phyloP scores from a whole-genome alignment of 1,140 invertebrate genomes.

The Chionoecetes opilio region DNA sequence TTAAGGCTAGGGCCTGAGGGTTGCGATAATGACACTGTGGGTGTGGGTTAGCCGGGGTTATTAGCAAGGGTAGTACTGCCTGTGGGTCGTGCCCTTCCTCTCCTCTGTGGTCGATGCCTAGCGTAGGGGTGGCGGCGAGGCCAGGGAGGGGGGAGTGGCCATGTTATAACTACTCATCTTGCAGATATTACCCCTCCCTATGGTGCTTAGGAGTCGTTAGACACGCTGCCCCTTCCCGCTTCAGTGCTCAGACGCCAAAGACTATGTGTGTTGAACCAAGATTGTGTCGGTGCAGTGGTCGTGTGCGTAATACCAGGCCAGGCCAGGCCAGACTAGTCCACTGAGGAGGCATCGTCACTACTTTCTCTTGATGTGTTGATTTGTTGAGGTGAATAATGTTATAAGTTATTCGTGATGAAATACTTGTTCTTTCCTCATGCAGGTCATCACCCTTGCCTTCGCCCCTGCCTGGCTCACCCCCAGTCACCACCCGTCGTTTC shows the following conservation, averaged over 20 bases:
- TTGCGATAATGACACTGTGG: slow-evolving; percentile 28
- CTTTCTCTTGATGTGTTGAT: neutral
- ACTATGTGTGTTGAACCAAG: neutral
- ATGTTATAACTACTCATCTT: slow-evolving; percentile 5
- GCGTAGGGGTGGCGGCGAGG: neutral
- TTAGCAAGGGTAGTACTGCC: slow-evolving; percentile 14
- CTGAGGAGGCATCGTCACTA: too few relatives aligned
- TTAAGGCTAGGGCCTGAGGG: neutral
- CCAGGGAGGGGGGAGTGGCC: neutral
- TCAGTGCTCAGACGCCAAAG: neutral
- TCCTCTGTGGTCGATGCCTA: slow-evolving; percentile 1
- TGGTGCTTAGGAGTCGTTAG: neutral
- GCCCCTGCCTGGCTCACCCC: neutral
- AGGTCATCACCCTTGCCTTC: too few relatives aligned
- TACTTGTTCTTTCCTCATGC: neutral
- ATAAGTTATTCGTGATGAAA: neutral
- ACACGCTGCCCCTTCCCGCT: neutral
- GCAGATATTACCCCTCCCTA: neutral
- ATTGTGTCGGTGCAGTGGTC: neutral
- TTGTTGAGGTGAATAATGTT: neutral
- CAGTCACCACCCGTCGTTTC: neutral
- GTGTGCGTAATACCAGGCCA: too few relatives aligned
- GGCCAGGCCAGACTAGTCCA: neutral
- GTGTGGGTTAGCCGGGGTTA: slow-evolving; percentile 24
- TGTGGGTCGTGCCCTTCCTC: neutral